Evolutionary conservation across 2,797 vertebrate species (phyloP).

Genomic region (Lemur catta): DNA sequence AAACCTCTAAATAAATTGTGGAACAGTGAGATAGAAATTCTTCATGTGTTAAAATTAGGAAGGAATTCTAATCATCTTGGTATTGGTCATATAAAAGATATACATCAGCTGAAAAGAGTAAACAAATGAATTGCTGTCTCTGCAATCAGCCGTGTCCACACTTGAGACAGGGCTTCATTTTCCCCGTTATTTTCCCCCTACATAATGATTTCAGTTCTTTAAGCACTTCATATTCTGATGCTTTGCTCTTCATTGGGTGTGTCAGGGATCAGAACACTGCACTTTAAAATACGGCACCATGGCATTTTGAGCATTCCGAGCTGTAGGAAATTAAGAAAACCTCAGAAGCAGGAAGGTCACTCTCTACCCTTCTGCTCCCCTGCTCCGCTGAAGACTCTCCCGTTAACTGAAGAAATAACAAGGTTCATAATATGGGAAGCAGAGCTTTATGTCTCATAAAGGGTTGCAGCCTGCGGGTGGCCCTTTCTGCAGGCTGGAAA

Average conservation of each 20-base stretch:
- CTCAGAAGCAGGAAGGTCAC: neutral
- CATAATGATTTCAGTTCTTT: neutral
- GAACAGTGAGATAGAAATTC: neutral
- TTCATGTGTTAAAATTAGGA: neutral
- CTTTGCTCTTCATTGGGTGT: neutral
- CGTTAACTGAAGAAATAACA: neutral
- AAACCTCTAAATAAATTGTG: neutral
- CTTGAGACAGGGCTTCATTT: accelerated
- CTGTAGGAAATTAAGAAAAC: neutral
- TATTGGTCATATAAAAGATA: accelerated
- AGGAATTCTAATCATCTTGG: neutral
- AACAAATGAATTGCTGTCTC: accelerated
- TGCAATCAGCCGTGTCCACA: accelerated
- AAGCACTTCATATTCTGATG: neutral
- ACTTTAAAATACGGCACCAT: neutral
- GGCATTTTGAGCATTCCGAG: neutral
- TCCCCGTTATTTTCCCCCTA: neutral
- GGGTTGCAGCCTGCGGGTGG: neutral
- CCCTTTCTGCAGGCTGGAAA: neutral
- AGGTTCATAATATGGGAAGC: neutral
- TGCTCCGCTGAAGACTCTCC: neutral
- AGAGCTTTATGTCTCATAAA: neutral
- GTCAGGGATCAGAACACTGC: neutral
- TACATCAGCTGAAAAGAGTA: no score
- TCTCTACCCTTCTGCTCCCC: neutral